Conservation (phyloP, 2,113 vertebrate species). For the Pseudopodoces humilis region DNA sequence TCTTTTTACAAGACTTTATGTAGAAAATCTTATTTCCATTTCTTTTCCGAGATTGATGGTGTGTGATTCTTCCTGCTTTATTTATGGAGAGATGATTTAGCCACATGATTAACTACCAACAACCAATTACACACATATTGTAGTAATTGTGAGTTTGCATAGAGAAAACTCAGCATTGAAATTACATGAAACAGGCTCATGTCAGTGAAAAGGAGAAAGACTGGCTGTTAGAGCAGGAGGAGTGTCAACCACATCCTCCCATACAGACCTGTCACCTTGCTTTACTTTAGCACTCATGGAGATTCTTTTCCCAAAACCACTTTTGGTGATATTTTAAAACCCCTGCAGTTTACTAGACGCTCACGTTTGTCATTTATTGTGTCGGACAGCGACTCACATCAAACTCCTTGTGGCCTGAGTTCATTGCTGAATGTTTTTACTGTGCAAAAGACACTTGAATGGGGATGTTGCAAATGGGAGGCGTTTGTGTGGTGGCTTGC, state of each 20-base stretch:
- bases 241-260: neutral
- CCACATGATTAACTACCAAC: neutral
- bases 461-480: neutral
- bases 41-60: constrained; percentile 2
- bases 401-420: neutral
- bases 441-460: neutral
- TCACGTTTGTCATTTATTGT: neutral
- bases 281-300: neutral
- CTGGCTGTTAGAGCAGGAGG: neutral
- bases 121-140: constrained; percentile 1
- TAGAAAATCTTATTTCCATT: neutral
- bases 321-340: neutral
- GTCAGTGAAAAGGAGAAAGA: neutral
- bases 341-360: neutral
- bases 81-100: constrained; percentile 33
- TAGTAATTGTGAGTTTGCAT: constrained; percentile 1
- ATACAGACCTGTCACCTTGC: neutral
- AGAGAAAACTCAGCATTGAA: constrained; percentile 15
- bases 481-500: neutral
- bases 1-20: neutral
- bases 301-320: neutral
- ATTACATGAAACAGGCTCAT: neutral
- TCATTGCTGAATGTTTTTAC: neutral
- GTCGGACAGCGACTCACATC: neutral
- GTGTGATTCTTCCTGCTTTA: neutral